Base-by-base conservation (phyloP, 2,797 vertebrate species). In the Harpagifer antarcticus region DNA sequence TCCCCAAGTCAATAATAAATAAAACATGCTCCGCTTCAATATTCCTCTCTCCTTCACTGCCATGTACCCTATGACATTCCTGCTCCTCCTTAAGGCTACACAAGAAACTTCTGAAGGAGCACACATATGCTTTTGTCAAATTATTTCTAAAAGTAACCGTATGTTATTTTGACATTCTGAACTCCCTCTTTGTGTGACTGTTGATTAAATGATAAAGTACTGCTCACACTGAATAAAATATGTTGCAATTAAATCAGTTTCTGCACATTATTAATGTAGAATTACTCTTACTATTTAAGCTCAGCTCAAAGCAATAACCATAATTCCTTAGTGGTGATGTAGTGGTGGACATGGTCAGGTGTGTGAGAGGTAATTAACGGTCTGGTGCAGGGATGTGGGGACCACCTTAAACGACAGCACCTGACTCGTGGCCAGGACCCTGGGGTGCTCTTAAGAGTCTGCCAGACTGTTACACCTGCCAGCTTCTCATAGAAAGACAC, bases 1-100 rank as follows among this genome's bases (percentile, higher is more conserved):
- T 90, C 89, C 91, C 90, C 83, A 80, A 88, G 91, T 90, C 91
- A 93, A 93, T 91, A 90, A 91, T 94, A 94, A 95, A 95, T 95
- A 94, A 95, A 94, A 94, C 90, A 95, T 91, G 83, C 86, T 37
- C 76, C 33, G 73, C 64, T 70, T 82, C 81, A 70, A 31, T 88
- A 82, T 85, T 85, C 72, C 53, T 75, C 76, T 88, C 56, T 56
- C 62, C 72, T 76, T 68, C 37, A 7, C 71, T 50, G 48, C 72
- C 63, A 40, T 44, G 56, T 17, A 55, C 56, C 73, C 47, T 12
- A 45, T 75, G 80, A 84, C 68, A 59, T 67, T 76, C 33, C 48
- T 43, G 48, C 54, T 82, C 62, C 78, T 77, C 72, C 70, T 72
- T 47, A 72, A 47, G 52, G 62, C 61, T 63, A 56, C 44, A 40